A percentile compares a stretch with the other conserved stretches of the same genome.
These are phyloP conservation scores for Aleiodes leptofemur DNA, from an alignment of 2,888 invertebrate genomes.

Conservation along the genomic window DNA sequence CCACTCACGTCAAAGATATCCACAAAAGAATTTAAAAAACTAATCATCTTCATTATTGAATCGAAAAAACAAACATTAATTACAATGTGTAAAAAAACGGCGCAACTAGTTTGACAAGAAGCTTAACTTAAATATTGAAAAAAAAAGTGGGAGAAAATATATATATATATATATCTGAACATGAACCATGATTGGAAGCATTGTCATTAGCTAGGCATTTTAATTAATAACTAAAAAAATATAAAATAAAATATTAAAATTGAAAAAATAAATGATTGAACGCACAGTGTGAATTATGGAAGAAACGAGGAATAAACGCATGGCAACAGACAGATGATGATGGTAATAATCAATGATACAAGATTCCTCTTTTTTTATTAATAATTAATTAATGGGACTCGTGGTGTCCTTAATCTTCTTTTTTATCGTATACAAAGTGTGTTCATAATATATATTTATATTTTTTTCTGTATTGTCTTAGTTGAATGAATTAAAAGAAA, in stretches of 20 bases:
- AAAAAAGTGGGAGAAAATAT: conserved; percentile 33
- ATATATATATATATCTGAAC: conserved; percentile 44
- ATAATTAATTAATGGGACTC: not conserved
- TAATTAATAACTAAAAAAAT: conserved; percentile 29
- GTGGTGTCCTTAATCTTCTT: not conserved
- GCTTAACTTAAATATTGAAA: conserved; percentile 34
- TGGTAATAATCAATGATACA: conserved; percentile 33
- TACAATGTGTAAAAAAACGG: conserved; percentile 9
- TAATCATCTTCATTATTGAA: not conserved
- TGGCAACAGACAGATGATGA: conserved; percentile 35
- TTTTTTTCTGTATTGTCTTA: conserved; percentile 17
- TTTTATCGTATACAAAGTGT: conserved; percentile 42
- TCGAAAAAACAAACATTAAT: conserved; percentile 31
- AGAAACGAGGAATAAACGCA: conserved; percentile 44
- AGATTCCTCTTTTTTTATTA: not conserved
- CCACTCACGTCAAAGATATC: no score
- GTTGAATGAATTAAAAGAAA: not conserved
- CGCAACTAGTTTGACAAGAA: conserved; percentile 39
- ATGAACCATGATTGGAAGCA: conserved; percentile 49
- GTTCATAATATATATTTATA: no score
- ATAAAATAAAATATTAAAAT: conserved; percentile 20
- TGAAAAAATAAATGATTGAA: conserved; percentile 20
- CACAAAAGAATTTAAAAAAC: no score
- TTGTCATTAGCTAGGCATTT: conserved; percentile 41
- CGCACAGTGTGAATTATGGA: conserved; percentile 17